phyloP scores from a whole-genome alignment of 2,113 vertebrate genomes.

The Pycnonotus jocosus region DNA sequence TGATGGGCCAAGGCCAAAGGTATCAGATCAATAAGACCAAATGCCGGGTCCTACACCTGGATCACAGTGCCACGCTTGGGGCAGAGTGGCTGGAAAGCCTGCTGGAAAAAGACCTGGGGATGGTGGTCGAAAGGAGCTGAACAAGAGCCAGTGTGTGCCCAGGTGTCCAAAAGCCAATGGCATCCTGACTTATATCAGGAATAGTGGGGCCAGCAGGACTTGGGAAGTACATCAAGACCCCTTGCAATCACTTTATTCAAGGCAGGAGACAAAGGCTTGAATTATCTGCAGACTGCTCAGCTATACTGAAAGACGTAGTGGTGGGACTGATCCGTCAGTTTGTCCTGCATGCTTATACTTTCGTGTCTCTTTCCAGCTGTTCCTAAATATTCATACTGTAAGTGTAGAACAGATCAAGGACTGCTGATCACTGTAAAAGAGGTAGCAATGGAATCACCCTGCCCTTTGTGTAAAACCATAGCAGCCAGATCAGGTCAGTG shows the following conservation, averaged over 20 bases:
- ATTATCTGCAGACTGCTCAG: neutral
- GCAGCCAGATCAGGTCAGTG: neutral
- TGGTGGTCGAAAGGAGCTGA: accelerated
- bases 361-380: neutral
- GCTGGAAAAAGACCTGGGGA: neutral
- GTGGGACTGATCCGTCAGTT: neutral
- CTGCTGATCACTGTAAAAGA: neutral
- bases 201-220: neutral
- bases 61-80: neutral
- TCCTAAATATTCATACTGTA: neutral
- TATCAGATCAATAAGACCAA: neutral
- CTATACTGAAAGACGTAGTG: neutral
- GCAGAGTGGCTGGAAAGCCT: neutral
- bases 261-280: neutral
- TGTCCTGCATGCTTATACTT: neutral
- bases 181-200: neutral
- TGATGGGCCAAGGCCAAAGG: too few relatives aligned
- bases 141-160: neutral
- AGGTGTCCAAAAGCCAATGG: neutral
- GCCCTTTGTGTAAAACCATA: neutral
- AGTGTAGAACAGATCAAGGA: neutral
- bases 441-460: neutral
- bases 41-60: neutral
- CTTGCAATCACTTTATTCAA: neutral
- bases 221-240: neutral